Evolutionary conservation across 2,888 invertebrate species (phyloP), one percentile per base, ranked within the genome.

Genomic region (Polymixis lichenea): DNA sequence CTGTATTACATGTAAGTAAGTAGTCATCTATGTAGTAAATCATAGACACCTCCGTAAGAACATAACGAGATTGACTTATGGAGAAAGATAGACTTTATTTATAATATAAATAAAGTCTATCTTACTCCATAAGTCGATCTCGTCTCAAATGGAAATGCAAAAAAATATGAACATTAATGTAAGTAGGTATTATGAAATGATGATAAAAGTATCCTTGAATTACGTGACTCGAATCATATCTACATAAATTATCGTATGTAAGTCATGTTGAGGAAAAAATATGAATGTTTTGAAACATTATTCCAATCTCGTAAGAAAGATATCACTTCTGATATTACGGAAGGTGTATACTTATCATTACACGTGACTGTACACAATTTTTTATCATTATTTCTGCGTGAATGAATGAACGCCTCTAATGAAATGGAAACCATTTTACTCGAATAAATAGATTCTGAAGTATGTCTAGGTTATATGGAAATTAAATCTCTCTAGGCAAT

Each of bases 371-470:
- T 80, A 58, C 19, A 58, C 8, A 28, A 6, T 22, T 68, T 49
- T 60, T 58, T 58, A 65, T 55, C 22, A 69, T 49, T 28, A 81
- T 49, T 81, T 75, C 53, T n/a, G 8, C 28, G 9, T 67, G 80
- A 72, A 25, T 22, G 32, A 55, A 22, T 38, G 15, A 68, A 75
- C 28, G 58, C 53, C 43, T n/a, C 11, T n/a, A 43, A 62, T 60
- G 28, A 53, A 68, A 55, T 55, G 53, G 64, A 74, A 75, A 43
- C 46, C 11, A 64, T 68, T 78, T 38, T 9, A 49, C 19, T n/a
- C 19, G 19, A 49, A 22, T n/a, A n/a, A 55, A 62, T 15, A 3
- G 49, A 49, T 70, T 13, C 15, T 17, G 25, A n/a, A n/a, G 11
- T 11, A 11, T 28, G 55, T 28, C 19, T n/a, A 60, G 22, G 53